A percentile compares a stretch with the other conserved stretches of the same genome.
These are phyloP conservation scores for Lipotes vexillifer DNA, from an alignment of 2,113 vertebrate species.

Conservation along the genomic window DNA sequence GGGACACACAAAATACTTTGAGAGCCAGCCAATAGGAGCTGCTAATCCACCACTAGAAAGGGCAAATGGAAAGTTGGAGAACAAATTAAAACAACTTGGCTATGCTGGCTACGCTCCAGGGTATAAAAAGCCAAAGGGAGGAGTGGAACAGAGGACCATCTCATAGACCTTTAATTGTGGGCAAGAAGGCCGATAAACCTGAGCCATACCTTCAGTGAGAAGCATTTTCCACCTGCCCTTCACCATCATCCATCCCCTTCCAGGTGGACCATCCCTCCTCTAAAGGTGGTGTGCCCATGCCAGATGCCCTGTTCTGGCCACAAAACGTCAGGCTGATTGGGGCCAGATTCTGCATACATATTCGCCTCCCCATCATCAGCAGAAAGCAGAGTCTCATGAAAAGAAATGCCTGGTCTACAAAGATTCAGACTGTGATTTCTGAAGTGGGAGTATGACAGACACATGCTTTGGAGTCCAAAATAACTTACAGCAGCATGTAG, in stretches of 20 bases:
- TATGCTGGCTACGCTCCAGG: slow-evolving; percentile 30
- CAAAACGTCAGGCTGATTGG: slow-evolving; percentile 12
- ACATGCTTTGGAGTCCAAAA: not conserved
- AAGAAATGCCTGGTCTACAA: slow-evolving; percentile 39
- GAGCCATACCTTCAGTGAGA: not conserved
- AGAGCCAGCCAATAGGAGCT: slow-evolving; percentile 22
- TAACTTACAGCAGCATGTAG: not conserved
- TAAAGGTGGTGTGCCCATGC: not conserved
- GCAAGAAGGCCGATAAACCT: not conserved
- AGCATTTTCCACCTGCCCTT: not conserved
- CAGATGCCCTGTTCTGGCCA: not conserved
- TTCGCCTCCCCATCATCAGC: slow-evolving; percentile 47
- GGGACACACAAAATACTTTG: not conserved
- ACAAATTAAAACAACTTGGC: not conserved
- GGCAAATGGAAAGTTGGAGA: slow-evolving; percentile 44
- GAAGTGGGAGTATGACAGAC: not conserved
- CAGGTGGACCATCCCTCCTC: not conserved
- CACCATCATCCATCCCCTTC: not conserved
- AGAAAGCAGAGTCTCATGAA: slow-evolving; percentile 57
- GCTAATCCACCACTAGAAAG: not conserved
- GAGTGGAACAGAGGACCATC: slow-evolving; percentile 37
- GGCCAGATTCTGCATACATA: slow-evolving; percentile 45
- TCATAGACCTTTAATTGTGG: slow-evolving; percentile 41
- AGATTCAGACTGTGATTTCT: slow-evolving; percentile 39
- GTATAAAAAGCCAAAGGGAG: slow-evolving; percentile 12